Evolutionary conservation across 23 tunicate species (phyloP).

Genomic region (Ciona savignyi): DNA sequence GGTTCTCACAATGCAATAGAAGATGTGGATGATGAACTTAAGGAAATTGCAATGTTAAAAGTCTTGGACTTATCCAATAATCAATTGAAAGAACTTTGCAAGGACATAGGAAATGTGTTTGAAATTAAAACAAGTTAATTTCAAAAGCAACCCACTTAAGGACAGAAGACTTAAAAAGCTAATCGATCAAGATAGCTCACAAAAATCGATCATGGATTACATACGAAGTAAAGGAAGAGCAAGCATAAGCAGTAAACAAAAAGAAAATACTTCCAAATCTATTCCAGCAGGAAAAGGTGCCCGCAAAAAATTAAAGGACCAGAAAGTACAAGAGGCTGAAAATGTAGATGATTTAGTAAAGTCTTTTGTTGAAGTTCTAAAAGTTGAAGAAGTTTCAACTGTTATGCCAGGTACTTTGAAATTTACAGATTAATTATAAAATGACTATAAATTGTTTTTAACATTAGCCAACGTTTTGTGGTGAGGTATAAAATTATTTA

Average conservation of each 20-base stretch:
- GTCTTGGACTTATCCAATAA: slow-evolving; percentile 54
- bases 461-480: no score
- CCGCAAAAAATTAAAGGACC: slow-evolving; percentile 40
- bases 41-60: slow-evolving; percentile 40
- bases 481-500: slow-evolving; percentile 1
- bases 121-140: slow-evolving; percentile 60
- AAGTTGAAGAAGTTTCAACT: slow-evolving; percentile 4
- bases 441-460: no score
- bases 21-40: slow-evolving; percentile 56
- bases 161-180: slow-evolving; percentile 75
- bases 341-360: slow-evolving; percentile 22
- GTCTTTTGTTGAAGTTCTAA: slow-evolving; percentile 29
- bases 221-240: slow-evolving; percentile 70
- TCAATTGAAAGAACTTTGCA: slow-evolving; percentile 51
- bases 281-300: slow-evolving; percentile 11
- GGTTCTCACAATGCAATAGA: slow-evolving; percentile 67
- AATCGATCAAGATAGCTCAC: slow-evolving; percentile 66
- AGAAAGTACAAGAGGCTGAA: slow-evolving; percentile 29
- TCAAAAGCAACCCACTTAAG: slow-evolving; percentile 66
- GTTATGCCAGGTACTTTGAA: slow-evolving; percentile 8
- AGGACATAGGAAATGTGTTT: slow-evolving; percentile 43
- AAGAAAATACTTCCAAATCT: neutral
- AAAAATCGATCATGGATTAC: slow-evolving; percentile 76
- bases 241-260: slow-evolving; percentile 17
- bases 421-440: no score